Percentiles rank a stretch among this genome's conserved stretches.
Evolutionary conservation across 2,888 invertebrate species (phyloP).

Genomic region (Sminthurinus aureus): DNA sequence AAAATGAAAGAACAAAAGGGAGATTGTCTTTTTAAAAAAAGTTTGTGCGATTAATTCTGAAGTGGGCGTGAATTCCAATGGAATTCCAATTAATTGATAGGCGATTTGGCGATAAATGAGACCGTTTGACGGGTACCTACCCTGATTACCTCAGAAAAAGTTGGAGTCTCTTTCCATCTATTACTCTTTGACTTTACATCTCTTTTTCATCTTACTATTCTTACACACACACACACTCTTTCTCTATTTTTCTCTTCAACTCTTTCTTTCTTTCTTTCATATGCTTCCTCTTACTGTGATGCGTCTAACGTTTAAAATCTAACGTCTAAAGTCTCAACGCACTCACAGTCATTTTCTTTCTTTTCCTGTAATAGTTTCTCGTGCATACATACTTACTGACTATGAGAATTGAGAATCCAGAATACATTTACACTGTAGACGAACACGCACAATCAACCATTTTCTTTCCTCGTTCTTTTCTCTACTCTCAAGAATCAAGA

Average conservation of each 20-base stretch:
- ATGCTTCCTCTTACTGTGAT: neutral
- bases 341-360: neutral
- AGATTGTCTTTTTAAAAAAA: constrained; percentile 19
- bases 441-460: neutral
- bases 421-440: neutral
- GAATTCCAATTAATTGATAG: constrained; percentile 60
- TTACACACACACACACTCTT: neutral
- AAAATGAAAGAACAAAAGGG: constrained; percentile 32
- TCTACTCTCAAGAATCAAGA: neutral
- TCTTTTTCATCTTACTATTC: constrained; percentile 16
- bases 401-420: neutral
- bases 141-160: constrained; percentile 47
- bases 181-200: no score
- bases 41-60: constrained; percentile 23
- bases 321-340: neutral
- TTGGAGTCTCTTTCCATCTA: neutral
- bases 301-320: neutral
- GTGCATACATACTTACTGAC: neutral
- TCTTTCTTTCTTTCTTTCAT: neutral
- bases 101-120: constrained; percentile 59
- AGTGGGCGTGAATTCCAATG: constrained; percentile 55
- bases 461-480: neutral
- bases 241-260: neutral
- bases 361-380: neutral
- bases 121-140: constrained; percentile 51